Evolutionary conservation across 2,113 vertebrate species (phyloP).

Genomic region (Cephalopterus ornatus): DNA sequence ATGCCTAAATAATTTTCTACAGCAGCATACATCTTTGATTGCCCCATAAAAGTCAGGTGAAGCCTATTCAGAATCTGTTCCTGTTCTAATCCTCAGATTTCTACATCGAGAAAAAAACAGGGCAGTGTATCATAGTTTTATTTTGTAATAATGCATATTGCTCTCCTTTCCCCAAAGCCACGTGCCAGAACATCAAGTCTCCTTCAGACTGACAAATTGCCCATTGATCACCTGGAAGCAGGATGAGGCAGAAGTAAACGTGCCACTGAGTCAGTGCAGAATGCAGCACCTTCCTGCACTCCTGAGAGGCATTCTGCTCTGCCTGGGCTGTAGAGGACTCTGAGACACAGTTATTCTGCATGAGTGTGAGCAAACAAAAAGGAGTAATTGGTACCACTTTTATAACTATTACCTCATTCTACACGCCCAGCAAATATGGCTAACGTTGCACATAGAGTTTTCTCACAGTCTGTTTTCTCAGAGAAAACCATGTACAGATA

Average conservation of each 20-base stretch:
- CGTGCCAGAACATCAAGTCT: neutral
- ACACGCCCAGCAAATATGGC: neutral
- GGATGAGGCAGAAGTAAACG: neutral
- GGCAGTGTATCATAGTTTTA: neutral
- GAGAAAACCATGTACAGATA: neutral
- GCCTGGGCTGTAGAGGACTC: neutral
- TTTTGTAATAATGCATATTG: neutral
- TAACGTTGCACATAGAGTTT: neutral
- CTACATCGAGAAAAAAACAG: neutral
- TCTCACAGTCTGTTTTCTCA: neutral
- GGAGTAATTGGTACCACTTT: neutral
- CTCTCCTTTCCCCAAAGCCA: neutral
- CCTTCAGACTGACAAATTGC: neutral
- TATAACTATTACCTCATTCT: neutral
- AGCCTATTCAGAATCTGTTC: neutral
- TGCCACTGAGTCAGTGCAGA: neutral
- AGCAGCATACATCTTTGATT: neutral
- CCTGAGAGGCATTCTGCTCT: neutral
- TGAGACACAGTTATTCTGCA: neutral
- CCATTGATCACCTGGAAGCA: neutral
- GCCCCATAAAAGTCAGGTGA: neutral
- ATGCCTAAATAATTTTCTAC: neutral
- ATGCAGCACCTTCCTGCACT: neutral
- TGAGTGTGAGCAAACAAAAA: neutral
- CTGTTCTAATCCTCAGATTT: neutral